Evolutionary conservation across 1,140 invertebrate genomes (phyloP), one percentile per base, ranked within the genome.

Genomic region (Hyposmocoma kahamanoa): DNA sequence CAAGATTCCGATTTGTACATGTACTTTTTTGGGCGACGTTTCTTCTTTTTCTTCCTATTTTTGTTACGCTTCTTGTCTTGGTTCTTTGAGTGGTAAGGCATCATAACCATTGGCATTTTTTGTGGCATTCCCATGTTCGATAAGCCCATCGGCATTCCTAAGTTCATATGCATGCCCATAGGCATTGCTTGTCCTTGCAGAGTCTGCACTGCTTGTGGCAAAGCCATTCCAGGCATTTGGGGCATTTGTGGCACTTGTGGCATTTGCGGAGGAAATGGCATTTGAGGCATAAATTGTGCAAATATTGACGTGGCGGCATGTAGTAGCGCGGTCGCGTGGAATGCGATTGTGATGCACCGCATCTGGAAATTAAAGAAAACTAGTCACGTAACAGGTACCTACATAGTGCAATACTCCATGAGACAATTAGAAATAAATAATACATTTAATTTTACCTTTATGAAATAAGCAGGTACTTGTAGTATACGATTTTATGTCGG

Each of bases 31-130:
- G 47, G 30, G 39, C 43, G 62, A 21, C 57, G 30, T 18, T 54
- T 61, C 41, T 63, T 63, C 22, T 51, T 52, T 42, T 61, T 67
- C 19, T 47, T 59, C 9, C 3, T 20, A 13, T 42, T 20, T 55
- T 22, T 32, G 13, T 39, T 50, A 22, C 22, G 15, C 17, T 19
- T 45, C 18, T 47, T 53, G 17, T 56, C 60, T 5, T 52, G 42
- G 9, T 50, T 47, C 43, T 70, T 67, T 0, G 64, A 65, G 5
- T 69, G 64, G 20, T 64, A 76, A 0, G 72, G 77, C 67, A 69
- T 72, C 0, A 81, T 60, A 5, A 81, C 65, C 4, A 67, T 47
- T 0, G 74, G 77, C 4, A 81, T 9, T 22, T 62, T 63, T n/a
- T n/a, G n/a, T 22, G 53, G 64, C 11, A 62, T 69, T 1, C 53